These are phyloP conservation scores for Ametastegia equiseti DNA, from an alignment of 2,888 invertebrate genomes.

Conservation along the genomic window DNA sequence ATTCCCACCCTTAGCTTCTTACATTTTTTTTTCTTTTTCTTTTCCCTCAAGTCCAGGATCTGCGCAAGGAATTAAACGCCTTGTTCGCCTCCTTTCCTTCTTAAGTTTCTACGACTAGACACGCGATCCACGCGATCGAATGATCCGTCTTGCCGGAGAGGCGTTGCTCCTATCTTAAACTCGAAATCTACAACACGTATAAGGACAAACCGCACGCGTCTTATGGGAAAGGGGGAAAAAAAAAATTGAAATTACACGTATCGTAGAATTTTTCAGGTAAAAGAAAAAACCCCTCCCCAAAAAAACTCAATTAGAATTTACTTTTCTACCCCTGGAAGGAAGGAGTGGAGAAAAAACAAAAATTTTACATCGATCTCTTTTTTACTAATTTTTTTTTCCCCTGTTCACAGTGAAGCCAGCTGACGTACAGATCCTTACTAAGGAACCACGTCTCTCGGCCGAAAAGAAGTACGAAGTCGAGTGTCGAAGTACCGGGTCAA, in stretches of 20 bases:
- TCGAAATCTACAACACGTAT: slow-evolving; percentile 60
- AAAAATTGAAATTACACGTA: not conserved
- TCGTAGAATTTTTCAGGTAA: too few relatives aligned
- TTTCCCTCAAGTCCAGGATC: too few relatives aligned
- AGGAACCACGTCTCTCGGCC: slow-evolving; percentile 89
- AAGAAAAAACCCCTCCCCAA: too few relatives aligned
- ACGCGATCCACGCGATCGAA: slow-evolving; percentile 69
- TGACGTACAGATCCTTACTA: slow-evolving; percentile 89
- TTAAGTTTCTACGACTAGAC: slow-evolving; percentile 52
- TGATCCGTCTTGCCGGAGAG: slow-evolving; percentile 73
- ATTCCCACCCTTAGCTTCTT: too few relatives aligned
- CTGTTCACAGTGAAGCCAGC: slow-evolving; percentile 87
- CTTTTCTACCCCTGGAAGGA: too few relatives aligned
- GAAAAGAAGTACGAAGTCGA: slow-evolving; percentile 92
- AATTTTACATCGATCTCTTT: too few relatives aligned
- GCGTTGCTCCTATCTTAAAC: slow-evolving; percentile 71
- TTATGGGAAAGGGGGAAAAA: not conserved
- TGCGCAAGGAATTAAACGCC: slow-evolving; percentile 27
- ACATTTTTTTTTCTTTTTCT: too few relatives aligned
- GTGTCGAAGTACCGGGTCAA: slow-evolving; percentile 91
- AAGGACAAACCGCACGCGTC: slow-evolving; percentile 69
- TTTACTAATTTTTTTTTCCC: too few relatives aligned
- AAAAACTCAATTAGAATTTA: too few relatives aligned
- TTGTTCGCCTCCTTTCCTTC: too few relatives aligned
- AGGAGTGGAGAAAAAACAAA: too few relatives aligned